Percentiles rank a stretch among this genome's conserved stretches.
phyloP scores from a whole-genome alignment of 1,140 invertebrate species.

The Drosophila burlai region DNA sequence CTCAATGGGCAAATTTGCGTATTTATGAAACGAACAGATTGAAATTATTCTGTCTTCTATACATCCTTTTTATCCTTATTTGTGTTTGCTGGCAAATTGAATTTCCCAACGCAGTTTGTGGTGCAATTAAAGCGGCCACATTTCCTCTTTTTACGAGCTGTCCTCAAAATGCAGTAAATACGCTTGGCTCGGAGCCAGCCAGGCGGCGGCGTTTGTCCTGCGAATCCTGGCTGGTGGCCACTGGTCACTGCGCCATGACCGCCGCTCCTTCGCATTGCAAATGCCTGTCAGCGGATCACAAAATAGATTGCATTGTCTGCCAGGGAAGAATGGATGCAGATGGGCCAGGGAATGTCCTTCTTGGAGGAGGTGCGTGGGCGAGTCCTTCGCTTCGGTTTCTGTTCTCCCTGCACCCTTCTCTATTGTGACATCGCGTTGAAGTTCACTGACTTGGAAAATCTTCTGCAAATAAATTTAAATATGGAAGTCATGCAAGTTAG shows the following conservation, averaged over 20 bases:
- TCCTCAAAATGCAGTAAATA: slow-evolving; percentile 70
- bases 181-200: slow-evolving; percentile 66
- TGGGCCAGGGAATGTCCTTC: slow-evolving; percentile 43
- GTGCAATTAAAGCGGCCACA: slow-evolving; percentile 73
- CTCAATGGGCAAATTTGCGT: slow-evolving; percentile 67
- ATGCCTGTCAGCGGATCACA: slow-evolving; percentile 64
- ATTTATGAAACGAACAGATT: slow-evolving; percentile 73
- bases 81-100: slow-evolving; percentile 50
- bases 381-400: background rate
- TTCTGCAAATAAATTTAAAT: slow-evolving; percentile 14
- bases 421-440: slow-evolving; percentile 10
- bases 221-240: slow-evolving; percentile 32
- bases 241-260: slow-evolving; percentile 55
- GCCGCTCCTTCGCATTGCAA: slow-evolving; percentile 31
- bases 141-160: slow-evolving; percentile 60
- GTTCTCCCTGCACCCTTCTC: background rate
- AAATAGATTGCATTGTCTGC: slow-evolving; percentile 67
- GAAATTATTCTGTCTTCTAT: slow-evolving; percentile 36
- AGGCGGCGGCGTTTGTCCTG: slow-evolving; percentile 55
- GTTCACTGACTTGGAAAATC: slow-evolving; percentile 73
- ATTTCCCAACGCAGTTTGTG: slow-evolving; percentile 61
- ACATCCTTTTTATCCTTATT: background rate
- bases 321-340: slow-evolving; percentile 26
- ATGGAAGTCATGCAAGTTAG: slow-evolving; percentile 11
- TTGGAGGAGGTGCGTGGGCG: slow-evolving; percentile 42